These are phyloP conservation scores for Rhyacophila brunnea DNA, from an alignment of 1,140 invertebrate species.

Conservation along the genomic window DNA sequence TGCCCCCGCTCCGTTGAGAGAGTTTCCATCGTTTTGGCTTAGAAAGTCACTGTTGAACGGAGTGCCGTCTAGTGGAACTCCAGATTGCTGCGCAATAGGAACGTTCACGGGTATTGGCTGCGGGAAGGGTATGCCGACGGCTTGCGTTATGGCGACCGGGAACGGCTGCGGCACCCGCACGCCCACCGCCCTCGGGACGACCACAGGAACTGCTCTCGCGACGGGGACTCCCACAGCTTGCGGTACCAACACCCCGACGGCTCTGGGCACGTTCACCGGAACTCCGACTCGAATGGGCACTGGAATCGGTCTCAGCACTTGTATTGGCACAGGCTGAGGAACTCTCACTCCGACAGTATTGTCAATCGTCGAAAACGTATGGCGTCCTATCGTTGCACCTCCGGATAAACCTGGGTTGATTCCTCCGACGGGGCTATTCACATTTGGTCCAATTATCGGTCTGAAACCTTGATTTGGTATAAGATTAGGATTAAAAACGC, in stretches of 20 bases:
- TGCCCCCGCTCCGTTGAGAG: too few species aligned
- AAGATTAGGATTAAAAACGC: neutral
- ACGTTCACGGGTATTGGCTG: constrained; percentile 35
- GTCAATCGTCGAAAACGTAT: constrained; percentile 22
- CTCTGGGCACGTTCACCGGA: constrained; percentile 41
- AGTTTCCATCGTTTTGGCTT: too few species aligned
- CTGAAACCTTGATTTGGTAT: neutral
- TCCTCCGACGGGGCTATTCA: neutral
- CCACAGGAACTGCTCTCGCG: constrained; percentile 39
- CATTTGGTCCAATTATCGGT: neutral
- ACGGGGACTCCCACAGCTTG: constrained; percentile 42
- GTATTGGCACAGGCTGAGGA: constrained; percentile 16
- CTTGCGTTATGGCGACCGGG: constrained; percentile 35
- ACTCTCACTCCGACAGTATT: constrained; percentile 13
- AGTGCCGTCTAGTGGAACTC: neutral
- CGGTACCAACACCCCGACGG: constrained; percentile 41
- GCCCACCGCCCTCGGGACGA: constrained; percentile 39
- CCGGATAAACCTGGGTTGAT: neutral
- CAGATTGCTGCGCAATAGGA: constrained; percentile 3
- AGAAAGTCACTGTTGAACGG: too few species aligned
- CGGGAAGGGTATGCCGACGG: constrained; percentile 38
- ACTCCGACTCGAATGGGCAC: constrained; percentile 22
- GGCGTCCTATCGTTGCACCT: neutral
- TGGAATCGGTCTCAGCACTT: constrained; percentile 1
- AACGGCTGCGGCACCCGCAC: constrained; percentile 37